These are phyloP conservation scores for Rachycentron canadum DNA, from an alignment of 2,797 vertebrate species.

Conservation along the genomic window DNA sequence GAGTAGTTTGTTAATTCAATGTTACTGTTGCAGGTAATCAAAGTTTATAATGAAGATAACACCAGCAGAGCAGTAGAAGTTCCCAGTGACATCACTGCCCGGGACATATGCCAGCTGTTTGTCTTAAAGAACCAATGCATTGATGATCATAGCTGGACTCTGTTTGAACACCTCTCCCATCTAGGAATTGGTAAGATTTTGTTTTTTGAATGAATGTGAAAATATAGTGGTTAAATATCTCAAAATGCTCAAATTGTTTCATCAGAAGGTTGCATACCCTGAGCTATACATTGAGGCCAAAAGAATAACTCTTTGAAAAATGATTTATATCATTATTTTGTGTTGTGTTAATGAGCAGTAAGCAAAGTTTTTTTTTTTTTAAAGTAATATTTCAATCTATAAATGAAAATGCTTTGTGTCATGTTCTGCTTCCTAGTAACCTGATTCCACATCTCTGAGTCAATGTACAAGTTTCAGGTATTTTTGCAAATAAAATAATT, in stretches of 20 bases:
- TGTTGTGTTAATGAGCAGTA: background rate
- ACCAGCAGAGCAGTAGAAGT: constrained; percentile 95
- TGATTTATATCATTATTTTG: background rate
- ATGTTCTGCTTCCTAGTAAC: no score
- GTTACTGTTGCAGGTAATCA: constrained; percentile 90
- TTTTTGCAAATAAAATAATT: background rate
- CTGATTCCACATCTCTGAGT: background rate
- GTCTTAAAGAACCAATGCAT: constrained; percentile 95
- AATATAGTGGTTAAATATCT: background rate
- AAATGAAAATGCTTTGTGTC: background rate
- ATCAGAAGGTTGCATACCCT: background rate
- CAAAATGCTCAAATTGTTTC: background rate
- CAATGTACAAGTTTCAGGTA: background rate
- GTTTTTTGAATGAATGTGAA: background rate
- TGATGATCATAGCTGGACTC: constrained; percentile 97
- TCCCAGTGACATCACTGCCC: constrained; percentile 92
- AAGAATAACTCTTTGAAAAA: background rate
- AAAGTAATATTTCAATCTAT: background rate
- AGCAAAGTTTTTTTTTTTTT: background rate
- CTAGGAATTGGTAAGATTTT: constrained; percentile 91
- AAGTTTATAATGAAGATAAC: constrained; percentile 96
- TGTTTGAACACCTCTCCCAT: constrained; percentile 92
- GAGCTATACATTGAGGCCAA: background rate
- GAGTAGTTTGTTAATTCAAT: background rate
- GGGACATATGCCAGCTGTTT: constrained; percentile 95